These are phyloP conservation scores for Poeciliopsis presidionis DNA, from an alignment of 2,797 vertebrate species.

Conservation along the genomic window DNA sequence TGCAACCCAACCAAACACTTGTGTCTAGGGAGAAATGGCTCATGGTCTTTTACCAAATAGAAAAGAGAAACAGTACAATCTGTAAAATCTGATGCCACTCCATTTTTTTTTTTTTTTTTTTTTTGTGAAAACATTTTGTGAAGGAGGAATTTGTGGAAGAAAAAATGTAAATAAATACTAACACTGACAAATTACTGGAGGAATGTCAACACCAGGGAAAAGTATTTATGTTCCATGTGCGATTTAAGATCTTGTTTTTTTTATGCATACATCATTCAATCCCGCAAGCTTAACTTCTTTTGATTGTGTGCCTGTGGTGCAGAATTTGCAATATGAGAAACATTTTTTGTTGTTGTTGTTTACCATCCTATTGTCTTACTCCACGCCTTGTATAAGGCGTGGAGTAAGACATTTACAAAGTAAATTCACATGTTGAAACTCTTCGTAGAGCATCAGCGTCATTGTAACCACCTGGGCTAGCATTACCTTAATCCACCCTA, in stretches of 20 bases:
- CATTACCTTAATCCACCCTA: constrained; percentile 39
- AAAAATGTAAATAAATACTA: too few relatives aligned
- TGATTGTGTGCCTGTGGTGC: neutral
- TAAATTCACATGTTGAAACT: constrained; percentile 10
- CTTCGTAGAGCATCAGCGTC: constrained; percentile 18
- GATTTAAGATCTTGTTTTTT: neutral
- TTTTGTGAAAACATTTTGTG: too few relatives aligned
- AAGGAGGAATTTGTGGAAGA: too few relatives aligned
- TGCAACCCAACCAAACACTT: too few relatives aligned
- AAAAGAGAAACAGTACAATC: too few relatives aligned
- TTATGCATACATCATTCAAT: neutral
- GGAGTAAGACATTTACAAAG: too few relatives aligned
- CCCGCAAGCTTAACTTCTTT: neutral
- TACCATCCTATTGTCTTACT: constrained; percentile 43
- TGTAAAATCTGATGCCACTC: too few relatives aligned
- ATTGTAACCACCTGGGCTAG: constrained; percentile 23
- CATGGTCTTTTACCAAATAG: too few relatives aligned
- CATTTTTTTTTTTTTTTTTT: too few relatives aligned
- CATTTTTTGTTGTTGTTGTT: constrained; percentile 1
- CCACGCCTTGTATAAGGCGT: constrained; percentile 22
- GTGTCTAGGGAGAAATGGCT: too few relatives aligned
- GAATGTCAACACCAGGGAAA: neutral
- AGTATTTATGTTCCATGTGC: neutral
- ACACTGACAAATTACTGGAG: too few relatives aligned
- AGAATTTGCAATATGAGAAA: constrained; percentile 4